Conservation (phyloP, 2,888 invertebrate species). For the Cheilosia pagana region DNA sequence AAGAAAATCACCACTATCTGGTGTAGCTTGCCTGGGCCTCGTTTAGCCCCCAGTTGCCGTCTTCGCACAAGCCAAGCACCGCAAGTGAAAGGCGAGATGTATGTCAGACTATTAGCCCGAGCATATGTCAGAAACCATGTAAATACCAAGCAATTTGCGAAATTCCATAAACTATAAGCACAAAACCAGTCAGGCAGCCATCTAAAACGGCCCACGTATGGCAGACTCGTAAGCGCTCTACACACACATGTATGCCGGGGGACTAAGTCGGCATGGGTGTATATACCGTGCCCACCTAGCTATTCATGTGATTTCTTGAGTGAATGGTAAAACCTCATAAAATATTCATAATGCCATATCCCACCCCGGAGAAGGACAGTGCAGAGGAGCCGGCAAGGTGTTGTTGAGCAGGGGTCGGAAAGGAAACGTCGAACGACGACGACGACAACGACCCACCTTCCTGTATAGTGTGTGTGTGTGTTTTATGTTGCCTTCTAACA, state of each 20-base stretch:
- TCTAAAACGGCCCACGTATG: slow-evolving; percentile 55
- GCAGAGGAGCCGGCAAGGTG: slow-evolving; percentile 7
- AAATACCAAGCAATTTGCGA: slow-evolving; percentile 74
- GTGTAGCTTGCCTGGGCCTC: slow-evolving; percentile 8
- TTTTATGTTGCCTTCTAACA: slow-evolving; percentile 53
- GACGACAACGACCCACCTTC: slow-evolving; percentile 37
- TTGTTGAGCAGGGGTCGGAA: not conserved
- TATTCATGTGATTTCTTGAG: slow-evolving; percentile 75
- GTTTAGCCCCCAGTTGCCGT: not conserved
- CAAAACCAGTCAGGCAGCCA: slow-evolving; percentile 63
- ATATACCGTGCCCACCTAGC: slow-evolving; percentile 19
- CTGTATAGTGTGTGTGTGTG: not conserved
- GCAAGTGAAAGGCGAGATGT: slow-evolving; percentile 72
- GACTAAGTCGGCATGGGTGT: slow-evolving; percentile 5
- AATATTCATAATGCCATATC: slow-evolving; percentile 73
- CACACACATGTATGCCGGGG: slow-evolving; percentile 15
- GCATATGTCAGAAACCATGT: slow-evolving; percentile 74
- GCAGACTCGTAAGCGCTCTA: slow-evolving; percentile 21
- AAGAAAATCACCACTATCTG: slow-evolving; percentile 70
- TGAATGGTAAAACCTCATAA: slow-evolving; percentile 71
- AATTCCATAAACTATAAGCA: slow-evolving; percentile 74
- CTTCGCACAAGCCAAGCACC: slow-evolving; percentile 17
- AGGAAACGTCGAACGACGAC: slow-evolving; percentile 29
- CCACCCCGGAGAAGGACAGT: slow-evolving; percentile 27
- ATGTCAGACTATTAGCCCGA: slow-evolving; percentile 71